Conservation (phyloP, 2,888 invertebrate species). For the Diaprepes abbreviatus region DNA sequence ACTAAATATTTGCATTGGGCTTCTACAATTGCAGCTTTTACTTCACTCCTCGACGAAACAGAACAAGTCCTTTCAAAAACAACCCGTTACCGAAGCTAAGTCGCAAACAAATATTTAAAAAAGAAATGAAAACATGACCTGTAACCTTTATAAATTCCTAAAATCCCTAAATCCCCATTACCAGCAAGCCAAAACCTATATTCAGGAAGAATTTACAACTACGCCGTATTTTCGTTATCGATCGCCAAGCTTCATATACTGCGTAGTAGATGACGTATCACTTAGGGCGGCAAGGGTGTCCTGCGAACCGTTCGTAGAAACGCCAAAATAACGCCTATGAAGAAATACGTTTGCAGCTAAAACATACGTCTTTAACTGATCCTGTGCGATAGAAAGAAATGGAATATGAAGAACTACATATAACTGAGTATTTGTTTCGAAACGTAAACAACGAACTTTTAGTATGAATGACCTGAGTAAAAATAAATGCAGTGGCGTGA, state of each 20-base stretch:
- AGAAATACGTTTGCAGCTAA: neutral
- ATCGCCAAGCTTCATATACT: neutral
- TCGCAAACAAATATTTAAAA: too few relatives aligned
- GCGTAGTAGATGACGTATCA: conserved; percentile 22
- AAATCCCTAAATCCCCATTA: conserved; percentile 1
- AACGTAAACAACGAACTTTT: conserved; percentile 8
- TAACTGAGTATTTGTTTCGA: neutral
- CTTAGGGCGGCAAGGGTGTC: conserved; percentile 3
- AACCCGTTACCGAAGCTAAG: too few relatives aligned
- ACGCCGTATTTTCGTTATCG: conserved; percentile 15
- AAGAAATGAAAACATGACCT: neutral
- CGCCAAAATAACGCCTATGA: neutral
- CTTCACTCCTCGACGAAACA: too few relatives aligned
- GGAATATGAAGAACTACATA: neutral
- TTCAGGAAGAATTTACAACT: conserved; percentile 14
- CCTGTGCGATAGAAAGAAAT: neutral
- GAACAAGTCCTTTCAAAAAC: too few relatives aligned
- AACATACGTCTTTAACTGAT: neutral
- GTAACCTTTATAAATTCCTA: conserved; percentile 1
- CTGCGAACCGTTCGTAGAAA: neutral
- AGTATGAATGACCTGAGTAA: conserved; percentile 47
- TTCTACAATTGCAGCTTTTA: too few relatives aligned
- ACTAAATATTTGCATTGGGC: too few relatives aligned
- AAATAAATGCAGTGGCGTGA: conserved; percentile 13
- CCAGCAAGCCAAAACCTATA: neutral